Evolutionary conservation across 1,140 invertebrate genomes (phyloP), one percentile per base, ranked within the genome.

Genomic region (Lepidurus apus): DNA sequence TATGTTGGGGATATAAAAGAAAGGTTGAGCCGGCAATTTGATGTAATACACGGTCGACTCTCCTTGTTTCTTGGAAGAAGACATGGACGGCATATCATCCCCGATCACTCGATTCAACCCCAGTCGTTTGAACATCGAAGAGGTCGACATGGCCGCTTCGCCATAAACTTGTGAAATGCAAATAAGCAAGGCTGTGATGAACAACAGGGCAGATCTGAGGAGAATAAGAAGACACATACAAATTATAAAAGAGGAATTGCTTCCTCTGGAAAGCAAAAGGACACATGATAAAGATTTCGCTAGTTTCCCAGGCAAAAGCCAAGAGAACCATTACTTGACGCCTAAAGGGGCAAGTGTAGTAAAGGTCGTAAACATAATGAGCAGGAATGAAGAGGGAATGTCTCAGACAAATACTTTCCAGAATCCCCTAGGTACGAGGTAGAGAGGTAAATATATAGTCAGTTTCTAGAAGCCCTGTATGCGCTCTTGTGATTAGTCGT

Each of bases 41-140:
- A 80, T 74, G 44, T 65, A 80, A 74, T 80, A 80, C 43, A 80
- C 73, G 45, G 79, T 78, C 11, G 79, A 80, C 73, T 80, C 79
- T n/a, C 79, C 79, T 74, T 80, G 73, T 65, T 80, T 80, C 43
- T 78, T 80, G 24, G 47, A 44, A 3, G 75, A 45, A n/a, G 24
- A 73, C 21, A 80, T 73, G 74, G 74, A 73, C 53, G 79, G 79
- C 73, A 43, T 42, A 21, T 80, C 75, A 13, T 73, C 73, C 26
- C 79, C 79, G 34, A 80, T 77, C 21, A 43, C 26, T 43, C 79
- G 45, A 44, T 77, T 73, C 17, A 80, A 21, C 73, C 76, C 76
- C 79, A 80, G 26, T 26, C 79, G 45, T 47, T 74, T 77, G 73
- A 74, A 74, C 42, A 79, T 42, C 9, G 45, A 8, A 13, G 78